Conservation (phyloP, 2,888 invertebrate species). For the Lochmaea capreae region DNA sequence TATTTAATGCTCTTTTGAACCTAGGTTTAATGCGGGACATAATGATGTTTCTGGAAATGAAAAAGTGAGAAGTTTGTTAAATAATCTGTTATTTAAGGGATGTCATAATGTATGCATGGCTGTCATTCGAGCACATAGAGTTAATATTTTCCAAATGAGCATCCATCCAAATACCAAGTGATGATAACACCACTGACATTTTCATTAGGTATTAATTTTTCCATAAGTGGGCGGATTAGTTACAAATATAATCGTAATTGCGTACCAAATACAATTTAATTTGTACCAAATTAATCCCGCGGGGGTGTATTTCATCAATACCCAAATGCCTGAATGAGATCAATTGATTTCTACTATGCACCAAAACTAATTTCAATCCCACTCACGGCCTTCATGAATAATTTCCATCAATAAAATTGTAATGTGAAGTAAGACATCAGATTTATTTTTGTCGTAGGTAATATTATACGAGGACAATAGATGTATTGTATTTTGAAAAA, state of each 20-base stretch:
- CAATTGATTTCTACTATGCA: neutral
- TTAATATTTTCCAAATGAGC: too few species aligned
- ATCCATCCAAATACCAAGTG: too few species aligned
- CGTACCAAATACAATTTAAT: neutral
- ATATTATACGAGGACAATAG: neutral
- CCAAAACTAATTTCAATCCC: neutral
- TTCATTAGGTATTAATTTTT: neutral
- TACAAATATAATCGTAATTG: neutral
- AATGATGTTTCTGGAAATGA: too few species aligned
- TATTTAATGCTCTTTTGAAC: too few species aligned
- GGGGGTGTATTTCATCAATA: neutral
- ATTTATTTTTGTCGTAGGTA: constrained; percentile 2
- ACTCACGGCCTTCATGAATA: constrained; percentile 22
- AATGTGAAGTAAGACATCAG: neutral
- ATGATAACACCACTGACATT: neutral
- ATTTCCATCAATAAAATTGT: constrained; percentile 23
- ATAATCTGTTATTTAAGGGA: too few species aligned
- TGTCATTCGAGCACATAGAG: too few species aligned
- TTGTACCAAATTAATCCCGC: neutral
- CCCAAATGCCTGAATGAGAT: neutral
- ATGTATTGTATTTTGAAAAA: neutral
- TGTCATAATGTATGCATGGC: too few species aligned
- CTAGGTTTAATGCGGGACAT: too few species aligned
- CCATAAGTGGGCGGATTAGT: neutral
- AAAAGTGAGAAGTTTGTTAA: too few species aligned